Evolutionary conservation across 2,888 invertebrate species (phyloP), one percentile per base, ranked within the genome.

Genomic region (Cryptocheilus praepositus): DNA sequence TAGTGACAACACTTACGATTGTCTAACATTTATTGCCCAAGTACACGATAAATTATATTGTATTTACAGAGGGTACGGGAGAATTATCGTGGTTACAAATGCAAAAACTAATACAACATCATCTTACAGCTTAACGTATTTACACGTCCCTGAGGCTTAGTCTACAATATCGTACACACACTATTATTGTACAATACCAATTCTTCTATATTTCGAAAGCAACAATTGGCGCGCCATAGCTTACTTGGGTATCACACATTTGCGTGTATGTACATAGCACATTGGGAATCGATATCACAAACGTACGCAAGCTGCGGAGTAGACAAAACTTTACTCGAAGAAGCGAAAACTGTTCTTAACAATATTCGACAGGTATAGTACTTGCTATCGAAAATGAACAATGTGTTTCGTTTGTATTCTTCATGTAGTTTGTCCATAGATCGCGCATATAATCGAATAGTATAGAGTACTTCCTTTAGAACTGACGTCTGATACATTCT

Each of bases 11-110:
- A 11, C 11, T 54, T 62, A 78, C 76, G 73, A 70, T 81, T 77
- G 79, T 81, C 83, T 84, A 85, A 85, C 84, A 86, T 86, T 86
- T 85, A 86, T 85, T 85, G 73, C 75, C 82, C 76, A 78, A 81
- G 67, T 81, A 81, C 77, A 84, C 79, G 77, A 82, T 76, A 65
- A 79, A 72, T 64, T 71, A 82, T 71, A 80, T 77, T 82, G 61
- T 85, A 86, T 85, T 77, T 85, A 85, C 83, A 85, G 66, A 45
- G 64, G 49, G 44, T 43, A 55, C 49, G 72, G 64, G 56, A 67
- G 57, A 74, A 56, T 68, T 71, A 65, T 74, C 70, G 72, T 80
- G 71, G 74, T 80, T 74, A 77, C 76, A 71, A 81, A 84, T 84
- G 83, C 79, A 83, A 84, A 83, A 84, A 79, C 80, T 82, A 83